Evolutionary conservation across 2,113 vertebrate species (phyloP).

Genomic region (Amphiprion ocellaris): DNA sequence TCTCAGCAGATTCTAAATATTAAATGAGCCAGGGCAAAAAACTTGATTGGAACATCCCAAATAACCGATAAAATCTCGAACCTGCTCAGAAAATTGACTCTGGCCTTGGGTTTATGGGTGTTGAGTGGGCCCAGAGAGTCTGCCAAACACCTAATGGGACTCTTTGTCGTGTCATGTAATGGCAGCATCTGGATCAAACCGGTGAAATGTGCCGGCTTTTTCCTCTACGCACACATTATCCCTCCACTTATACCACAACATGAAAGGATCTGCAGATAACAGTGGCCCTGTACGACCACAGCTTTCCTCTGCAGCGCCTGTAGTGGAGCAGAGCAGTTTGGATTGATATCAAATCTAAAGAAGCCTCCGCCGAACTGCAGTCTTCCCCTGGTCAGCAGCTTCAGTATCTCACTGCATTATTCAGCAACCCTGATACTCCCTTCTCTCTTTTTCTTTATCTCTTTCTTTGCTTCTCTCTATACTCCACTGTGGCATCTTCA

Average conservation of each 20-base stretch:
- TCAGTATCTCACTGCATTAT: conserved; percentile 64
- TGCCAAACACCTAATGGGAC: too few relatives aligned
- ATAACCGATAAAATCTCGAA: too few relatives aligned
- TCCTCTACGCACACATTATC: neutral
- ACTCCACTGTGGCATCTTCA: conserved; percentile 4
- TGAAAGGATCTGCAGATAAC: neutral
- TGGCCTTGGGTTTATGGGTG: too few relatives aligned
- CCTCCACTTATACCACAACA: neutral
- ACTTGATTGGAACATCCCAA: too few relatives aligned
- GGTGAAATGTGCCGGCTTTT: neutral
- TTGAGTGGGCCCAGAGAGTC: too few relatives aligned
- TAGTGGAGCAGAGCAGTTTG: neutral
- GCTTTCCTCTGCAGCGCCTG: conserved; percentile 31
- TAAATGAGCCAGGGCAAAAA: too few relatives aligned
- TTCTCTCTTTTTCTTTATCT: conserved; percentile 8
- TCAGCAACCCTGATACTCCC: conserved; percentile 45
- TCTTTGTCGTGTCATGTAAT: too few relatives aligned
- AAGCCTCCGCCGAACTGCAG: conserved; percentile 54
- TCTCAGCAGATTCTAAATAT: too few relatives aligned
- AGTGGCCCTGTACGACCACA: neutral
- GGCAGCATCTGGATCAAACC: neutral
- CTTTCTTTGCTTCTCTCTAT: neutral
- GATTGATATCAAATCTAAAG: conserved; percentile 30
- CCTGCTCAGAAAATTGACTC: too few relatives aligned
- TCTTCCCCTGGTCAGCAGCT: conserved; percentile 47